Conservation (phyloP, 2,888 invertebrate species). For the Caenorhabditis imperialis region DNA sequence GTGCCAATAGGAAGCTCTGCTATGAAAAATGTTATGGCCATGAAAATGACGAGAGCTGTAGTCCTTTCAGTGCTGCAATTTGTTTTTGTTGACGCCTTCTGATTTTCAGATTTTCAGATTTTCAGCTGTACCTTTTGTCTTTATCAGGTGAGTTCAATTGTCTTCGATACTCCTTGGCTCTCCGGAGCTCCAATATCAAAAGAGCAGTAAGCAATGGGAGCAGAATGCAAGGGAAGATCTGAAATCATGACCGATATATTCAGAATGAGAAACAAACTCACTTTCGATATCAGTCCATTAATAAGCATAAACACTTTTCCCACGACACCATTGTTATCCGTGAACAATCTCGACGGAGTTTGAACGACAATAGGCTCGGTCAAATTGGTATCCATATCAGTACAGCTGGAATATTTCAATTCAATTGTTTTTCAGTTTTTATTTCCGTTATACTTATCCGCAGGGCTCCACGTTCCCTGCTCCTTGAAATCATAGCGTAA, state of each 20-base stretch:
- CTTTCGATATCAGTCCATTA: constrained; percentile 1
- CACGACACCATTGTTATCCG: background rate
- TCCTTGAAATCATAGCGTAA: constrained; percentile 3
- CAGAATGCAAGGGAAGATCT: background rate
- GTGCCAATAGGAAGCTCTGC: constrained; percentile 16
- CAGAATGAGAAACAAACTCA: background rate
- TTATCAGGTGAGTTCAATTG: too few species aligned
- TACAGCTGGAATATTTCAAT: too few species aligned
- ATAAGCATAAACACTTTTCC: constrained; percentile 3
- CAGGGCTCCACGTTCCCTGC: background rate
- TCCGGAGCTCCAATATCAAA: background rate
- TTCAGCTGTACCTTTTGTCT: background rate
- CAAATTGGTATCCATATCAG: too few species aligned
- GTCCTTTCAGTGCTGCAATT: constrained; percentile 18
- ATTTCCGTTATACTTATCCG: background rate
- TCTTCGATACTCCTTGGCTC: constrained; percentile 4
- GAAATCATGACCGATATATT: background rate
- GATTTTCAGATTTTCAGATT: background rate
- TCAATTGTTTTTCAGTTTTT: too few species aligned
- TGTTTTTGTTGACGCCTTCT: too few species aligned
- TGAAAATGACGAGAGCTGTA: constrained; percentile 18
- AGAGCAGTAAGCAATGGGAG: background rate
- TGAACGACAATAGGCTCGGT: too few species aligned
- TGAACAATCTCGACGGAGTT: constrained; percentile 5
- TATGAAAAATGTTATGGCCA: constrained; percentile 18